Percentiles rank a stretch among this genome's conserved stretches.
These are phyloP conservation scores for Mechanitis mazaeus DNA, from an alignment of 2,888 invertebrate species.

Conservation along the genomic window DNA sequence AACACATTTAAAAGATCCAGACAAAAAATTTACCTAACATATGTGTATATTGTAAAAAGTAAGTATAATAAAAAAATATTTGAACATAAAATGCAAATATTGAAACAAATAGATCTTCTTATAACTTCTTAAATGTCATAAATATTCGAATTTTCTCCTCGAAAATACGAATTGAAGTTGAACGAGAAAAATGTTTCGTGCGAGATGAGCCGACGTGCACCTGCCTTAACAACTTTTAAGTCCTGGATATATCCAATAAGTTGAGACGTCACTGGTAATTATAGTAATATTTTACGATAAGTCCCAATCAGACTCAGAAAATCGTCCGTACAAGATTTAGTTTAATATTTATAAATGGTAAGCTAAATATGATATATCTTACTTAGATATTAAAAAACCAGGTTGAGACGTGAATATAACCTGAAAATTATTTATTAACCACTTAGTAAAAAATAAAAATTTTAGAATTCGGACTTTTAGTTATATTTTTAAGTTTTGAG, in stretches of 20 bases:
- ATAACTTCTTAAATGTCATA: slow-evolving; percentile 44
- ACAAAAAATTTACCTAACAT: no score
- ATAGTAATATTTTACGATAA: not conserved
- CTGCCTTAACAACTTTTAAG: slow-evolving; percentile 53
- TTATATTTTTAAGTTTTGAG: no score
- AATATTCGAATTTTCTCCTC: slow-evolving; percentile 49
- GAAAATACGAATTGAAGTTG: slow-evolving; percentile 58
- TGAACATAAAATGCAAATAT: slow-evolving; percentile 10
- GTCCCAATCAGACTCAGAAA: not conserved
- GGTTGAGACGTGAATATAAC: no score
- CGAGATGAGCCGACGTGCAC: slow-evolving; percentile 55
- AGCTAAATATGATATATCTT: no score
- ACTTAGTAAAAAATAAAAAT: no score
- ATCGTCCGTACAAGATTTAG: no score
- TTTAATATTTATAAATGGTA: no score
- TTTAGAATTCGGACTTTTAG: no score
- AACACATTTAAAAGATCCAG: no score
- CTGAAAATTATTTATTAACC: no score
- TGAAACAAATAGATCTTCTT: slow-evolving; percentile 32
- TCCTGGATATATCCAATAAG: slow-evolving; percentile 24
- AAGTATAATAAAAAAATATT: not conserved
- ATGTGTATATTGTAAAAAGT: no score
- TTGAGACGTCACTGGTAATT: not conserved
- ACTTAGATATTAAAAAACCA: no score
- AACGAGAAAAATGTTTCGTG: slow-evolving; percentile 60